Percentiles rank a stretch among this genome's conserved stretches.
phyloP scores from a whole-genome alignment of 2,797 vertebrate genomes.

The Acrossocheilus wenchowensis region DNA sequence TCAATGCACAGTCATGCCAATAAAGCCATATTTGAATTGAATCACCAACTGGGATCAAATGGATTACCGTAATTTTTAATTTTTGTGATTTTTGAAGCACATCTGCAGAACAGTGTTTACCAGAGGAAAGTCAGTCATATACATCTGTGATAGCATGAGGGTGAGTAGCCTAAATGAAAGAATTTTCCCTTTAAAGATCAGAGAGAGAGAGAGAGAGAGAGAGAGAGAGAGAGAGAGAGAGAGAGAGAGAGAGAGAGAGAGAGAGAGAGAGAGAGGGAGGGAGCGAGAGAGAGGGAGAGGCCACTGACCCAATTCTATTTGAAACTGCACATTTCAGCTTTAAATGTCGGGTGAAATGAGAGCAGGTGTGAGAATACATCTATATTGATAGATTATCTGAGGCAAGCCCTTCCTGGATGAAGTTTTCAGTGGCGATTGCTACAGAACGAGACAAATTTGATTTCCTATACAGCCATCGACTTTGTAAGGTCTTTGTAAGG shows the following conservation, averaged over 20 bases:
- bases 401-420: background rate
- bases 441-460: background rate
- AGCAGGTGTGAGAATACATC: constrained; percentile 3
- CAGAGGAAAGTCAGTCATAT: background rate
- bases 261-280: no score
- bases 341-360: background rate
- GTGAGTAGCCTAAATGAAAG: no score
- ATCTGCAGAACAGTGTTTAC: background rate
- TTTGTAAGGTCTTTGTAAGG: background rate
- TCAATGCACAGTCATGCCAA: no score
- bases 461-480: background rate
- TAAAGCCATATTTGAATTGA: no score
- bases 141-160: no score
- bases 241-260: no score
- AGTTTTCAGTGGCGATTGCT: background rate
- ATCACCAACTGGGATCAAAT: background rate
- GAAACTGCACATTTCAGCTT: background rate
- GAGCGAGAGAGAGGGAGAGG: background rate
- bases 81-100: background rate
- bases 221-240: no score
- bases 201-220: no score
- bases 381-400: background rate
- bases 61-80: background rate
- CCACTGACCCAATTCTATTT: background rate
- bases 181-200: no score